Conservation (phyloP, 2,797 vertebrate genomes). For the Decapterus maruadsi region DNA sequence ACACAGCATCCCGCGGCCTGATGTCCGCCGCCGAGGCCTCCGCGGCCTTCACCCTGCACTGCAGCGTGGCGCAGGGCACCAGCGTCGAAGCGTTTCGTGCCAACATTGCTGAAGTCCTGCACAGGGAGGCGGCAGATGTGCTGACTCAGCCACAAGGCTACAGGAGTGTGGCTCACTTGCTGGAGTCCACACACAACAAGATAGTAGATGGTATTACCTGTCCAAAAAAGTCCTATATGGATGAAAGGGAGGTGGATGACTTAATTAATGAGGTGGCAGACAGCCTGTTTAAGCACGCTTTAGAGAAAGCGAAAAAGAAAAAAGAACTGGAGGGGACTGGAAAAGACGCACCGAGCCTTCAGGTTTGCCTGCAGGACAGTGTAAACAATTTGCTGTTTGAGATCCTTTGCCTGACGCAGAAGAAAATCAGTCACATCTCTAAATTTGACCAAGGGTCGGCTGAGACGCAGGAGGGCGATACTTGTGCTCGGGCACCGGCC, state of each 20-base stretch:
- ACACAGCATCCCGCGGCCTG: constrained; percentile 84
- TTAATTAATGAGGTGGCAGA: constrained; percentile 91
- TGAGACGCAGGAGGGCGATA: constrained; percentile 71
- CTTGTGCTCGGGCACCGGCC: constrained; percentile 60
- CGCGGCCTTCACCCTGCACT: constrained; percentile 85
- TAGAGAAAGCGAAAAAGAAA: constrained; percentile 90
- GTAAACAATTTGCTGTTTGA: constrained; percentile 91
- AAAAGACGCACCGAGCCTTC: constrained; percentile 80
- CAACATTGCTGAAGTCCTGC: constrained; percentile 90
- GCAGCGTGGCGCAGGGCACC: constrained; percentile 86
- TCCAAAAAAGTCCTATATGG: constrained; percentile 81
- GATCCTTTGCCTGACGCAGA: constrained; percentile 90
- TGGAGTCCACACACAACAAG: constrained; percentile 90
- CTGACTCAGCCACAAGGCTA: constrained; percentile 88
- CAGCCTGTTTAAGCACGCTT: constrained; percentile 90
- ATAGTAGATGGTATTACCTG: constrained; percentile 89
- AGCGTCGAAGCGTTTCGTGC: constrained; percentile 88
- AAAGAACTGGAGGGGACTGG: constrained; percentile 77
- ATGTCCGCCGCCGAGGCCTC: constrained; percentile 88
- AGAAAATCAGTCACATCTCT: constrained; percentile 89
- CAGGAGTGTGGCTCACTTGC: constrained; percentile 88
- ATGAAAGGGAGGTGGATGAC: constrained; percentile 86
- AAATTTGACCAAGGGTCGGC: constrained; percentile 78
- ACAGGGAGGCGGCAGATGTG: constrained; percentile 89
- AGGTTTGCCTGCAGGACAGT: constrained; percentile 88